Evolutionary conservation across 1,140 invertebrate species (phyloP).

Genomic region (Pseudomyrmex gracilis): DNA sequence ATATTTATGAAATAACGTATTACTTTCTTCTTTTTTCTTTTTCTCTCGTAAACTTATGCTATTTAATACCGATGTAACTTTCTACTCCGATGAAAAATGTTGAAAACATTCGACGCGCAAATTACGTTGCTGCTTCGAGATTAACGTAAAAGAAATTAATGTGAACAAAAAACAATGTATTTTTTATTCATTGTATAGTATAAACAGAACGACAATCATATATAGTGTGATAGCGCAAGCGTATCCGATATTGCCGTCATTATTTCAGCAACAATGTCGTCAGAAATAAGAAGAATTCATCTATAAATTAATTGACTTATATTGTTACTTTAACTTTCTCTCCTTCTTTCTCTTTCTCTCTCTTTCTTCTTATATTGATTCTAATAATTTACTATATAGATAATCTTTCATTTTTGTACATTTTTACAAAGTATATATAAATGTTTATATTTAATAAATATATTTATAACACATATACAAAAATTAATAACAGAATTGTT

Average conservation of each 20-base stretch:
- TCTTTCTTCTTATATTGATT: no score
- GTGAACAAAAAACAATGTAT: slow-evolving; percentile 24
- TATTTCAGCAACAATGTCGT: slow-evolving; percentile 59
- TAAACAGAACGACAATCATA: slow-evolving; percentile 44
- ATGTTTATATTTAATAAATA: background rate
- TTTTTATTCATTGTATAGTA: slow-evolving; percentile 53
- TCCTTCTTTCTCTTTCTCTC: background rate
- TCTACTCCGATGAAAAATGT: background rate
- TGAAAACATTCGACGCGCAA: slow-evolving; percentile 40
- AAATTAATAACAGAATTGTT: background rate
- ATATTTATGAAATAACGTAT: slow-evolving; percentile 9
- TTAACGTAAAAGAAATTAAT: slow-evolving; percentile 40
- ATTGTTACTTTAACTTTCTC: background rate
- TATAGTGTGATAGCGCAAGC: slow-evolving; percentile 58
- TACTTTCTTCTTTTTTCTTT: background rate
- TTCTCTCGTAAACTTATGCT: background rate
- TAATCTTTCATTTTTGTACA: no score
- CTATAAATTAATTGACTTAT: slow-evolving; percentile 8
- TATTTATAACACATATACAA: background rate
- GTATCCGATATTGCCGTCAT: slow-evolving; percentile 58
- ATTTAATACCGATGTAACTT: background rate
- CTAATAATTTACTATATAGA: no score
- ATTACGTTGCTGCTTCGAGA: slow-evolving; percentile 9
- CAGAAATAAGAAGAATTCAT: slow-evolving; percentile 45
- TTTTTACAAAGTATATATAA: slow-evolving; percentile 1